A percentile compares a stretch with the other conserved stretches of the same genome.
Conservation (phyloP, 2,888 invertebrate genomes). For the Eilema sororculum region DNA sequence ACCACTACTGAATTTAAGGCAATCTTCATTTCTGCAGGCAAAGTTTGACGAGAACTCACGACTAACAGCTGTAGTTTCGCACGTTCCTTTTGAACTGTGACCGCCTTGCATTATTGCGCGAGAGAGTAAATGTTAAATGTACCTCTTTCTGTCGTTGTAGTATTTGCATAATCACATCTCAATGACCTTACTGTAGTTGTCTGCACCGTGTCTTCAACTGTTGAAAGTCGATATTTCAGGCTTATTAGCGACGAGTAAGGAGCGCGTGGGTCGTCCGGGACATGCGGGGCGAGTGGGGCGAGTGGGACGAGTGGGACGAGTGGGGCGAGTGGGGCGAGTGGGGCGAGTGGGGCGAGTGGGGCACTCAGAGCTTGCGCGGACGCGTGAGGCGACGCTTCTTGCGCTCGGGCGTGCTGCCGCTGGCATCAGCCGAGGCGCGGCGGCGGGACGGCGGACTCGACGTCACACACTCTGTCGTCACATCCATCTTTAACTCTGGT, state of each 20-base stretch:
- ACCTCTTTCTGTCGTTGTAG: neutral
- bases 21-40: no score
- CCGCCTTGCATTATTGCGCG: no score
- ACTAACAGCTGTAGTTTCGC: no score
- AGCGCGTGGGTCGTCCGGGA: neutral
- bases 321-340: conserved; percentile 61
- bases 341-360: neutral
- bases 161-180: neutral
- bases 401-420: conserved; percentile 74
- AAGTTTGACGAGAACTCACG: no score
- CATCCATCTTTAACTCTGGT: conserved; percentile 54
- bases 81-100: no score
- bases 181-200: neutral
- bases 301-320: conserved; percentile 74
- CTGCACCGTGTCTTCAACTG: neutral
- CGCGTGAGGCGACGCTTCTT: conserved; percentile 83
- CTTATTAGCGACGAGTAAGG: neutral
- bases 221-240: neutral
- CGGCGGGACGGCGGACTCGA: conserved; percentile 72
- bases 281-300: no score
- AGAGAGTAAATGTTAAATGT: no score
- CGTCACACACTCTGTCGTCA: conserved; percentile 48
- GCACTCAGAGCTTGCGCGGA: conserved; percentile 78
- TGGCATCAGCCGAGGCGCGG: conserved; percentile 73
- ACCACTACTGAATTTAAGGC: neutral